Percentiles rank a stretch among this genome's conserved stretches.
phyloP scores from a whole-genome alignment of 2,797 vertebrate species.

The Vireo griseus region DNA sequence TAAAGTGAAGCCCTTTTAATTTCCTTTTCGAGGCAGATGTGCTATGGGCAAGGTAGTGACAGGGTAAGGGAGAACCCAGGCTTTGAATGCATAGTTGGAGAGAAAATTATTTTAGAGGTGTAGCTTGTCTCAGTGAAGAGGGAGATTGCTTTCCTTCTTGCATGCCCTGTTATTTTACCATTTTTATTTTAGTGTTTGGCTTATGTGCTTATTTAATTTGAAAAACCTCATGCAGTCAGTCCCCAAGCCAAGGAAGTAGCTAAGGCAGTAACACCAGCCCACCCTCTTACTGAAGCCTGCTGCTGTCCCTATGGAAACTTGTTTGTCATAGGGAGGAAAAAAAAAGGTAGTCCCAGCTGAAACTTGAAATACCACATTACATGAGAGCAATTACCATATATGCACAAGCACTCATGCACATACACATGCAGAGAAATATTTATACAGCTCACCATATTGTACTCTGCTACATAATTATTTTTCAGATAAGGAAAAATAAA shows the following conservation, averaged over 20 bases:
- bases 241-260: neutral
- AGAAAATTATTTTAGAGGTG: neutral
- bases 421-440: neutral
- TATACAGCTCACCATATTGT: neutral
- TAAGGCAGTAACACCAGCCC: neutral
- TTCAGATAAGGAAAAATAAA: neutral
- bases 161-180: neutral
- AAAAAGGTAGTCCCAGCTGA: neutral
- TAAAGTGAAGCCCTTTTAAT: neutral
- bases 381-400: neutral
- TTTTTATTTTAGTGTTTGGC: neutral
- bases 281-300: neutral
- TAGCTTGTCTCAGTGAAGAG: neutral
- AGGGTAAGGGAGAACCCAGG: neutral
- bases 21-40: neutral
- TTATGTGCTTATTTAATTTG: neutral
- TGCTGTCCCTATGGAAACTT: neutral
- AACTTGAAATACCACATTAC: slow-evolving; percentile 6
- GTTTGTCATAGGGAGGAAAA: neutral
- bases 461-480: neutral
- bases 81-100: neutral
- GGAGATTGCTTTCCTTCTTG: neutral
- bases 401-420: neutral
- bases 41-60: neutral
- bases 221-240: neutral